phyloP scores from a whole-genome alignment of 2,113 vertebrate genomes.

The Typhlomys cinereus region DNA sequence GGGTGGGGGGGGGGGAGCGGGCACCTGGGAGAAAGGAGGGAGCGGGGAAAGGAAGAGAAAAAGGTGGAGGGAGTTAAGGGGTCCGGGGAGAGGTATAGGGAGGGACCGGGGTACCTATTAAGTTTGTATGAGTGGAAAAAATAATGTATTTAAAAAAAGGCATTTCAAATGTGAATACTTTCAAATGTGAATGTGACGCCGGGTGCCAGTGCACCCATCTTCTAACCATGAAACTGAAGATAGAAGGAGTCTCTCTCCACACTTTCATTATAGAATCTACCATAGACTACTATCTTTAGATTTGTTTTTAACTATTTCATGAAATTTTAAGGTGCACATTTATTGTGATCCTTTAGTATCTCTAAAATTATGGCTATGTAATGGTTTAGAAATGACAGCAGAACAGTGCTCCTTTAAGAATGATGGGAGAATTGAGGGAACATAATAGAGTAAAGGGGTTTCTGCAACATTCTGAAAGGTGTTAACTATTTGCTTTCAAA shows the following conservation, averaged over 20 bases:
- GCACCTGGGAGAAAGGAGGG: no score
- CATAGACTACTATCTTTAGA: neutral
- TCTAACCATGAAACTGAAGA: neutral
- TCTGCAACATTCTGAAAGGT: neutral
- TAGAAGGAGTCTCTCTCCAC: neutral
- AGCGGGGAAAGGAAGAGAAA: no score
- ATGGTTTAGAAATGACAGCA: neutral
- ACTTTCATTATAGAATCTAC: neutral
- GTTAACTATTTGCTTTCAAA: neutral
- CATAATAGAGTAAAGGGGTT: neutral
- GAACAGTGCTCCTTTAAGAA: neutral
- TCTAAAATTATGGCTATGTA: neutral
- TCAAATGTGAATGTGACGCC: neutral
- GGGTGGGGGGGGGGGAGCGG: no score
- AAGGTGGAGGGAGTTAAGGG: no score
- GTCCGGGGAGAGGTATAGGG: no score
- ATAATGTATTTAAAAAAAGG: no score
- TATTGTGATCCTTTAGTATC: neutral
- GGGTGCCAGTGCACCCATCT: neutral
- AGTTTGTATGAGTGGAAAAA: no score
- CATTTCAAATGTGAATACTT: no score
- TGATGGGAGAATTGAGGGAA: neutral
- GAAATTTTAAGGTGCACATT: neutral
- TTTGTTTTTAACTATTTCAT: neutral
- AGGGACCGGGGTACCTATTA: no score